These are phyloP conservation scores for Drosophila guanche DNA, from an alignment of 1,140 invertebrate species.

Conservation along the genomic window DNA sequence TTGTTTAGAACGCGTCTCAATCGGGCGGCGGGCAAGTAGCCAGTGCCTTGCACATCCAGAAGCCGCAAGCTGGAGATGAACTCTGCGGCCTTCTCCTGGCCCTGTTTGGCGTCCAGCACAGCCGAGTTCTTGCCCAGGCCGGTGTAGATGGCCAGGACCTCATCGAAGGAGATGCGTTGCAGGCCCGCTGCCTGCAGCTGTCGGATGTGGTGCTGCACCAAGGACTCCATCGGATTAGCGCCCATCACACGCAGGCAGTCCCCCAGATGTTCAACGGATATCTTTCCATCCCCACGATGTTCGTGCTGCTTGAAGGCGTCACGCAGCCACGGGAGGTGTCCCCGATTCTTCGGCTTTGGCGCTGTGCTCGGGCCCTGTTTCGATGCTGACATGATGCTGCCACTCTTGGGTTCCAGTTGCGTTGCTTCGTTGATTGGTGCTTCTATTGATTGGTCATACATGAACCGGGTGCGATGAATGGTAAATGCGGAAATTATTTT, in stretches of 20 bases:
- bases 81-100: conserved; percentile 30
- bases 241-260: conserved; percentile 80
- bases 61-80: conserved; percentile 85
- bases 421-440: neutral
- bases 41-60: conserved; percentile 97
- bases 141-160: conserved; percentile 52
- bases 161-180: conserved; percentile 51
- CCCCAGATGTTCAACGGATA: conserved; percentile 52
- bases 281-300: conserved; percentile 52
- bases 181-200: conserved; percentile 10
- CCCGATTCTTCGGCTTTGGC: conserved; percentile 12
- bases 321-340: conserved; percentile 30
- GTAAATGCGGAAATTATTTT: neutral
- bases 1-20: conserved; percentile 96
- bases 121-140: conserved; percentile 10
- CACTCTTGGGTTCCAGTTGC: too few relatives aligned
- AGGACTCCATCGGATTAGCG: conserved; percentile 81
- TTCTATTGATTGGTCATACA: conserved; percentile 16
- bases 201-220: conserved; percentile 81
- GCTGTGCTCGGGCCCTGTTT: conserved; percentile 8
- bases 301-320: conserved; percentile 42
- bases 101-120: neutral
- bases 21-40: conserved; percentile 94
- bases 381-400: neutral
- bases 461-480: conserved; percentile 4